Base-by-base conservation (phyloP, 37 sponge, comb jelly and placozoan species). In the Eunapius fragilis region DNA sequence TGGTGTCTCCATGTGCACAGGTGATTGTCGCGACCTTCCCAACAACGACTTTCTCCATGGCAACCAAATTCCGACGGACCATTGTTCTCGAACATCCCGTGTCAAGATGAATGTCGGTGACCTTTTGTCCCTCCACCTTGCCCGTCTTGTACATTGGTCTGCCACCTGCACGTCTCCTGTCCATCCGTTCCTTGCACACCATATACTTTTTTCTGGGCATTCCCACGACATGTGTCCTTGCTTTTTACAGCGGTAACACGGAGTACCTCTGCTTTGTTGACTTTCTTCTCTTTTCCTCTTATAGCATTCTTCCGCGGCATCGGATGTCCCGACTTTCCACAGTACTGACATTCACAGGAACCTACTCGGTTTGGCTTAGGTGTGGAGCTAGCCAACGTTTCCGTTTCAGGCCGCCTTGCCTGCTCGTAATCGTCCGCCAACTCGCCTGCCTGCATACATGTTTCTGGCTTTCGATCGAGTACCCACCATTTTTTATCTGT, bases 341-440 rank as follows among this genome's bases (percentile, higher is more conserved):
- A 38, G 82, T 79, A 79, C 17, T 14, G 24, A 31, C 80, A 79
- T 31, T 79, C 17, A 58, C 58, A 31, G 25, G 24, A 24, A 41
- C 41, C 41, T 6, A 41, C 41, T 41, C 41, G 41, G 41, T 41
- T 41, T 14, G n/a, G 45, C 75, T 31, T 75, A 27, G 27, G n/a
- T n/a, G n/a, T n/a, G n/a, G n/a, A n/a, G n/a, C n/a, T 70, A 25
- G 25, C 27, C 27, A 27, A 70, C 71, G 25, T 30, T 19, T 32
- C 32, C 32, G 67, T 13, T 49, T 67, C 27, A 26, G 77, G 35
- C 71, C 27, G 33, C 35, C 78, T 86, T 12, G 72, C 71, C 76
- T 70, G 86, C 4, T 41, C 45, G 48, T 70, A 86, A 4, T 86
- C 86, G 31, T 77, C 86, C 0, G 86, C 78, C 5, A 76, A 36